Evolutionary conservation across 2,888 invertebrate species (phyloP), one percentile per base, ranked within the genome.

Genomic region (Ethmia dodecea): DNA sequence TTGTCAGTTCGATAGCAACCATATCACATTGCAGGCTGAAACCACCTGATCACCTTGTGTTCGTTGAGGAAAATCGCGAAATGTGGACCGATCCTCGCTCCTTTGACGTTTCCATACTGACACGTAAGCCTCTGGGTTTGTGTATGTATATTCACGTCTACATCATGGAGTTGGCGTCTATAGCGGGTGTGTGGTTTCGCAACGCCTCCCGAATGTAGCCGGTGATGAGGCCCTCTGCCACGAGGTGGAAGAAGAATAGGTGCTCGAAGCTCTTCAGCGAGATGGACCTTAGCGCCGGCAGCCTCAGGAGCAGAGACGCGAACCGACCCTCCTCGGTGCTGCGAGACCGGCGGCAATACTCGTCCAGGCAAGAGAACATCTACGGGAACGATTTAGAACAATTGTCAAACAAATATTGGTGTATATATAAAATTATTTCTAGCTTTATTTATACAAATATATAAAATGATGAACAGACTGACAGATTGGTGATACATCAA

Each of bases 201-300:
- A 96, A 87, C 86, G 94, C 92, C 58, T 95, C 94, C 51, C 90
- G 89, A 40, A 97, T 90, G 76, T 95, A 96, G 31, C 92, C 91
- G 66, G 95, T 94, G 62, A 98, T 92, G 46, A 92, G 93, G 40
- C 91, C 91, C 55, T 97, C 95, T 22, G 95, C 94, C 57, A 97
- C 93, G 43, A 98, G 89, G 67, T 95, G 93, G 88, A 95, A 96
- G 89, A 95, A 96, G 88, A 96, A 98, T 48, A 98, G 89, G 79
- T 97, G 96, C 77, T 98, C 98, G 62, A 95, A 89, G 84, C 97
- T 96, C 84, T 97, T 97, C 31, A 98, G 91, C 37, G 96, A 95
- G 63, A 97, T 96, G 47, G 95, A 95, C 40, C 97, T 90, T 29
- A 97, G 88, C 13, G 96, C 94, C 4, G 97, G 97, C 61, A 97